Evolutionary conservation across 1,140 invertebrate genomes (phyloP), one percentile per base, ranked within the genome.

Genomic region (Drosophila orena): DNA sequence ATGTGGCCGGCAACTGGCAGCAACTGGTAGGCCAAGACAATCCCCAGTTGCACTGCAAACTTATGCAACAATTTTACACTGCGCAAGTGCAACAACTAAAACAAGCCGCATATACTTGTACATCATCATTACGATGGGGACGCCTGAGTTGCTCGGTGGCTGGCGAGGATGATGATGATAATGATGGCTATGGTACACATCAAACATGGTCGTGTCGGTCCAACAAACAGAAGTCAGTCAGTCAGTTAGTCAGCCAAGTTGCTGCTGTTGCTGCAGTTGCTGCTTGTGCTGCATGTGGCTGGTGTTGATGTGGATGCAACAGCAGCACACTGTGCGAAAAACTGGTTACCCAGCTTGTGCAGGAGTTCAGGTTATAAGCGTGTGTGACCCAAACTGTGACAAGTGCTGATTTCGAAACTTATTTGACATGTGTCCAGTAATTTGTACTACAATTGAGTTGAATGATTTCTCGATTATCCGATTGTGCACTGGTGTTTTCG

Each of bases 191-290:
- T 88, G 84, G 66, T 89, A 89, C 84, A 89, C 84, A 89, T 89
- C 84, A 89, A 89, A 89, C 84, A 89, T 89, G 77, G 84, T 89
- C 84, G 79, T 80, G 79, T 90, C 84, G 85, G 85, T 89, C 84
- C 84, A 89, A 89, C 83, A 86, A 89, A 89, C 84, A 89, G 84
- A 88, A 88, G 84, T 88, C 84, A 89, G 84, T 89, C 84, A 83
- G 84, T 89, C 52, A 88, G 43, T 46, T 74, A 88, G 83, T 68
- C 76, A 81, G 74, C 58, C 57, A 77, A 75, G 75, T 62, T 68
- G 72, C 61, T 77, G 61, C 71, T 30, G 56, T 42, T 61, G 56
- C 50, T 60, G 56, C 46, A 54, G 53, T 43, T 57, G 69, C 53
- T 76, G 54, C 66, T 27, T 42, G 42, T 61, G 60, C 35, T 72